Evolutionary conservation across 2,797 vertebrate species (phyloP).

Genomic region (Loriculus beryllinus): DNA sequence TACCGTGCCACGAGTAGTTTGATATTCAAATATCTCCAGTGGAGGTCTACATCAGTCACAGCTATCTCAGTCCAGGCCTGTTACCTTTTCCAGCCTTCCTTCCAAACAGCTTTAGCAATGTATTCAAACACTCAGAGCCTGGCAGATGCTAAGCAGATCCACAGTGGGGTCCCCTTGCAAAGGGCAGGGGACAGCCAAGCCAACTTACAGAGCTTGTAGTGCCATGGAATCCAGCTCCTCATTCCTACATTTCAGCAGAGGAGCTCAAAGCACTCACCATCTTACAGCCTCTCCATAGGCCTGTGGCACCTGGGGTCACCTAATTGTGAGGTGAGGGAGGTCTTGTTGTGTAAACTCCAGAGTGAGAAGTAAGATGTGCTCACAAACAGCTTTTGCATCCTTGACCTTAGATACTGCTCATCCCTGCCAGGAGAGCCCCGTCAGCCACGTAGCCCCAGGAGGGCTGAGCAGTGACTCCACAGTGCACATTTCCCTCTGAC

Average conservation of each 20-base stretch:
- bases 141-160: not conserved
- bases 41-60: not conserved
- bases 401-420: not conserved
- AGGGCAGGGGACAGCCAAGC: not conserved
- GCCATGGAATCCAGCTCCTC: not conserved
- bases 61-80: not conserved
- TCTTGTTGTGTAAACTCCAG: not conserved
- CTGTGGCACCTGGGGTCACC: not conserved
- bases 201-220: not conserved
- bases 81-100: not conserved
- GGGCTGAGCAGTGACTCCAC: not conserved
- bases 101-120: not conserved
- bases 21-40: not conserved
- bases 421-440: not conserved
- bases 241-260: not conserved
- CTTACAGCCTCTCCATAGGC: not conserved
- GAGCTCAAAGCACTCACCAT: rapidly evolving
- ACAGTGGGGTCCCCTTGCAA: not conserved
- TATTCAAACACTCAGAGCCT: not conserved
- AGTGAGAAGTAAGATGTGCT: not conserved
- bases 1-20: not conserved
- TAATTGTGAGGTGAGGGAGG: not conserved
- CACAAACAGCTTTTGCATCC: not conserved
- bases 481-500: not conserved
- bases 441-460: not conserved